A percentile compares a stretch with the other conserved stretches of the same genome.
phyloP scores from a whole-genome alignment of 2,888 invertebrate species.

The Teleogryllus oceanicus region DNA sequence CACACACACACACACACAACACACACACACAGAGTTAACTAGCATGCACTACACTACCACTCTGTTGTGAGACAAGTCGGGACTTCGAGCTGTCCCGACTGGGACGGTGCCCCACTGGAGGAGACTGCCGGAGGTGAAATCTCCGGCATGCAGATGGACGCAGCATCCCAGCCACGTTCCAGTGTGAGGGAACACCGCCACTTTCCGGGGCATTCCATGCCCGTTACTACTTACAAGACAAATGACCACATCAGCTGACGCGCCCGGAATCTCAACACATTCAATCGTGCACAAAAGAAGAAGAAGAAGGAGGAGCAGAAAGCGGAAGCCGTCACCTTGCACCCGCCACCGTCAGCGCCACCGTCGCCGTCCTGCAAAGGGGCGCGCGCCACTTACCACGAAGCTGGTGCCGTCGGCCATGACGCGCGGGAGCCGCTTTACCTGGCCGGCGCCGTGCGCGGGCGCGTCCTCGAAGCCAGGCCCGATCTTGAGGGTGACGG shows the following conservation, averaged over 20 bases:
- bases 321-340: no score
- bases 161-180: background rate
- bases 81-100: no score
- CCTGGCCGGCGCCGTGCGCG: slow-evolving; percentile 42
- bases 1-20: no score
- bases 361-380: background rate
- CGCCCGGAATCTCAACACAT: background rate
- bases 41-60: no score
- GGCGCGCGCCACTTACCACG: slow-evolving; percentile 56
- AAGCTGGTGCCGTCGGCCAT: slow-evolving; percentile 43
- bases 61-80: no score
- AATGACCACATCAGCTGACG: slow-evolving; percentile 12
- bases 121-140: no score
- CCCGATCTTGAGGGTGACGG: slow-evolving; percentile 82
- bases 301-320: no score
- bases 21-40: no score
- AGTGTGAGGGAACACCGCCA: no score
- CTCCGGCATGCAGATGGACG: no score
- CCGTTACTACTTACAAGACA: background rate
- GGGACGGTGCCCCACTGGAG: no score
- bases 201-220: background rate
- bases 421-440: slow-evolving; percentile 41
- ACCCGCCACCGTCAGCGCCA: background rate
- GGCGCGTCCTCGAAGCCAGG: slow-evolving; percentile 56
- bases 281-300: background rate